phyloP scores from a whole-genome alignment of 1,140 invertebrate genomes.

The Bacillus rossius region DNA sequence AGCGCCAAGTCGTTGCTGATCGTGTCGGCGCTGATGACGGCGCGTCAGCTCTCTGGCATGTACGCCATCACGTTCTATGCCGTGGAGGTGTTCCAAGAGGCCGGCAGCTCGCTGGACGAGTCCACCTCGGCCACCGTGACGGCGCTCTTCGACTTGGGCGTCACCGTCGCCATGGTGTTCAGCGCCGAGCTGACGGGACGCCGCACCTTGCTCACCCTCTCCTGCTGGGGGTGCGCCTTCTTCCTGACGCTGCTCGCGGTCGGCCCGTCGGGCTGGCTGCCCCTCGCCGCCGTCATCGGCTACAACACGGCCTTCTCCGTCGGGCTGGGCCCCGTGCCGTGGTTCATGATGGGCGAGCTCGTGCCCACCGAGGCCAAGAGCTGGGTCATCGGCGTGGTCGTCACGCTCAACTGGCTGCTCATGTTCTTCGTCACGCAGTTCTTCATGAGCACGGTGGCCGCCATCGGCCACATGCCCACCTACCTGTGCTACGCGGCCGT shows the following conservation, averaged over 20 bases:
- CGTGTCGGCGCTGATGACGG: constrained; percentile 41
- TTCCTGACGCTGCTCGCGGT: constrained; percentile 22
- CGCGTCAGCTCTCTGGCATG: constrained; percentile 45
- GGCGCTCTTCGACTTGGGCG: constrained; percentile 33
- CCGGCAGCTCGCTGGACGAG: constrained; percentile 32
- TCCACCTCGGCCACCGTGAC: constrained; percentile 38
- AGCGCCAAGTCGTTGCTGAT: constrained; percentile 38
- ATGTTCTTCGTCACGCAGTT: constrained; percentile 51
- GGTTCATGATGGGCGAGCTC: constrained; percentile 61
- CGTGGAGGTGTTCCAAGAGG: constrained; percentile 40
- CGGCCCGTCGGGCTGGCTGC: constrained; percentile 37
- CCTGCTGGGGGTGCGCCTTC: constrained; percentile 18
- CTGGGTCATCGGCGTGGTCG: constrained; percentile 45
- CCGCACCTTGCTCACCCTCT: constrained; percentile 23
- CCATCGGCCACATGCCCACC: constrained; percentile 26
- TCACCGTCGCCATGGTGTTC: constrained; percentile 32
- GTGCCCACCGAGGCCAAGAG: constrained; percentile 59
- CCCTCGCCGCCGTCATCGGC: constrained; percentile 42
- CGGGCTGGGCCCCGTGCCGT: constrained; percentile 66
- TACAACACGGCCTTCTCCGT: constrained; percentile 51
- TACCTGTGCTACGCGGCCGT: constrained; percentile 30
- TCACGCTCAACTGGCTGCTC: constrained; percentile 46
- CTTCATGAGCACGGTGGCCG: constrained; percentile 57
- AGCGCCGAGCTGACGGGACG: constrained; percentile 39
- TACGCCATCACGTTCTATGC: constrained; percentile 48